Percentiles rank a stretch among this genome's conserved stretches.
Conservation (phyloP, 2,113 vertebrate species). For the Poeciliopsis prolifica region DNA sequence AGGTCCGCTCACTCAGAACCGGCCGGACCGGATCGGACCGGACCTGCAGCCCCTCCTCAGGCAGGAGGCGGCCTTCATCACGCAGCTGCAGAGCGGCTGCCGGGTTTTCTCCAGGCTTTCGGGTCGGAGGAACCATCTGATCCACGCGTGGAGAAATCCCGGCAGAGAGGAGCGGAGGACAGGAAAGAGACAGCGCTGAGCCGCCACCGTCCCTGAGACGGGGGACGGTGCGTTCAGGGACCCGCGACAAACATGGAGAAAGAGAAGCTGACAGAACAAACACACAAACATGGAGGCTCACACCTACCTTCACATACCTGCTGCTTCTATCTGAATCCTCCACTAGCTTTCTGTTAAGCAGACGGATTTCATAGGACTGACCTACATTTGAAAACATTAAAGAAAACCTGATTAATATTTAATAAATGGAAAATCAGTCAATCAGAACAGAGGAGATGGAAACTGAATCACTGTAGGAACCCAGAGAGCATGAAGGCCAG, state of each 20-base stretch:
- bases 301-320: conserved; percentile 94
- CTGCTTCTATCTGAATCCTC: conserved; percentile 93
- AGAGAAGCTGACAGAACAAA: conserved; percentile 44
- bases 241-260: conserved; percentile 36
- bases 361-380: conserved; percentile 97
- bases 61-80: too few species aligned
- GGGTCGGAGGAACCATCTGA: too few species aligned
- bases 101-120: conserved; percentile 32
- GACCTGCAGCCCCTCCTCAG: too few species aligned
- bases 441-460: conserved; percentile 56
- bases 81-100: background rate
- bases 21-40: too few species aligned
- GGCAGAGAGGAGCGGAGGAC: conserved; percentile 6
- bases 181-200: conserved; percentile 49
- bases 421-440: conserved; percentile 64
- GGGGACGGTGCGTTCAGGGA: conserved; percentile 48
- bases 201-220: conserved; percentile 39
- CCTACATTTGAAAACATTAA: conserved; percentile 85
- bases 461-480: conserved; percentile 41
- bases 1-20: too few species aligned
- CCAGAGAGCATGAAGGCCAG: background rate
- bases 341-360: conserved; percentile 94
- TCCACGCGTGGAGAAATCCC: conserved; percentile 19
- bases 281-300: conserved; percentile 48
- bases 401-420: conserved; percentile 76